Evolutionary conservation across 2,113 vertebrate species (phyloP), one percentile per base, ranked within the genome.

Genomic region (Cygnus buccinator): DNA sequence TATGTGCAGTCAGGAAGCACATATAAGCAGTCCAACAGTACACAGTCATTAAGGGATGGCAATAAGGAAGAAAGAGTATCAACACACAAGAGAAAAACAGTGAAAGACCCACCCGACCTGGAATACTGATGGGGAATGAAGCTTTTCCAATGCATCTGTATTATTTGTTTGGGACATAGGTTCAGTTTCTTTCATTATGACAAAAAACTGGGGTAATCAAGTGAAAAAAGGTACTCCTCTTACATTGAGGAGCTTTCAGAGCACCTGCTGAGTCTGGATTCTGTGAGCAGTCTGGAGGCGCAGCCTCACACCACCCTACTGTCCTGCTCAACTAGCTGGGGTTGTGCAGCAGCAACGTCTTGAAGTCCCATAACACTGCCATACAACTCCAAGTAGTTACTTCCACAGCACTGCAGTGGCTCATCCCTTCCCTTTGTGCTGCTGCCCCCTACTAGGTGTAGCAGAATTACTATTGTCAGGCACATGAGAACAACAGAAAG

Each of bases 341-440:
- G 8, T 55, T 16, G 54, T 29, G 54, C 25, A 55, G 54, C 4
- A 0, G 66, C 10, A 3, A 23, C 0, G 5, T 11, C 55, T 58
- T 37, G 13, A 35, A 16, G 52, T 72, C 19, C 35, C 14, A 0
- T 16, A 6, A 17, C 6, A 4, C 8, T 1, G 1, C 9, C 4
- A 2, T 4, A 11, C 23, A 17, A 3, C 21, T 9, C 9, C 0
- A 3, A 37, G 44, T 0, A 46, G 79, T 54, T 15, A 33, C 28
- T 57, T 5, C 33, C 10, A 31, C 1, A 35, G 14, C 25, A 4
- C 16, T 5, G 50, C 21, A 2, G 59, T 0, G 0, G 29, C 12
- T 54, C 39, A 8, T 11, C 62, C 58, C 33, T 54, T 16, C 44
- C 37, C 50, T 21, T 4, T 0, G 29, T 2, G 1, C 26, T 1